Conservation (phyloP, 2,888 invertebrate species). For the Ectropis crepuscularia region DNA sequence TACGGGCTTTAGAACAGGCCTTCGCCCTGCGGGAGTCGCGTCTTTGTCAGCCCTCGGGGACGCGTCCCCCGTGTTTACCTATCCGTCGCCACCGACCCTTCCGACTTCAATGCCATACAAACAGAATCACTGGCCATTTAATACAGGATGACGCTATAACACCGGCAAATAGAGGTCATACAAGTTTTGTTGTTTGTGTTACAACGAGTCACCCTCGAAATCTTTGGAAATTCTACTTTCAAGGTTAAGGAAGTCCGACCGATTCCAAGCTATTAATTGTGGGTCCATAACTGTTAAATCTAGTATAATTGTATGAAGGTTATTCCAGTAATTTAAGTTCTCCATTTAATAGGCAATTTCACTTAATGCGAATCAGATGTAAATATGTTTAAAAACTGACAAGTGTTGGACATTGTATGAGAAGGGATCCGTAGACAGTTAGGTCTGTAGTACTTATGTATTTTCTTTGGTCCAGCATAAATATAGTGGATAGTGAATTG, state of each 20-base stretch:
- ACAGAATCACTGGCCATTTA: constrained; percentile 47
- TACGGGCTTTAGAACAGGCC: constrained; percentile 15
- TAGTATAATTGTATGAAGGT: constrained; percentile 40
- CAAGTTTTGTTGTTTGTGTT: constrained; percentile 36
- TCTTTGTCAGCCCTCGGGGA: constrained; percentile 60
- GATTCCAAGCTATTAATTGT: constrained; percentile 25
- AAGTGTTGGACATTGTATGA: too few relatives aligned
- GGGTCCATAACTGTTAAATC: constrained; percentile 13
- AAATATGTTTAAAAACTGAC: constrained; percentile 8
- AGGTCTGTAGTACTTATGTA: too few relatives aligned
- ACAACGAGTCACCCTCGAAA: constrained; percentile 17
- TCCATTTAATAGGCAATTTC: constrained; percentile 41
- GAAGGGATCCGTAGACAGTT: too few relatives aligned
- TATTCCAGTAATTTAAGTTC: constrained; percentile 40
- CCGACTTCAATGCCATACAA: constrained; percentile 52
- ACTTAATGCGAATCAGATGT: constrained; percentile 36
- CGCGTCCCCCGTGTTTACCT: constrained; percentile 63
- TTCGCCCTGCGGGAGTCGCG: constrained; percentile 57
- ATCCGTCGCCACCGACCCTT: constrained; percentile 59
- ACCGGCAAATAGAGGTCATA: constrained; percentile 40
- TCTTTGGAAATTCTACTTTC: constrained; percentile 29
- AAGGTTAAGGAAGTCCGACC: constrained; percentile 26
- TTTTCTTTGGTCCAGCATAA: too few relatives aligned
- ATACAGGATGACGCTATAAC: constrained; percentile 41
- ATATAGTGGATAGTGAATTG: too few relatives aligned